Conservation (phyloP, 2,113 vertebrate genomes). For the Speoplatyrhinus poulsoni region DNA sequence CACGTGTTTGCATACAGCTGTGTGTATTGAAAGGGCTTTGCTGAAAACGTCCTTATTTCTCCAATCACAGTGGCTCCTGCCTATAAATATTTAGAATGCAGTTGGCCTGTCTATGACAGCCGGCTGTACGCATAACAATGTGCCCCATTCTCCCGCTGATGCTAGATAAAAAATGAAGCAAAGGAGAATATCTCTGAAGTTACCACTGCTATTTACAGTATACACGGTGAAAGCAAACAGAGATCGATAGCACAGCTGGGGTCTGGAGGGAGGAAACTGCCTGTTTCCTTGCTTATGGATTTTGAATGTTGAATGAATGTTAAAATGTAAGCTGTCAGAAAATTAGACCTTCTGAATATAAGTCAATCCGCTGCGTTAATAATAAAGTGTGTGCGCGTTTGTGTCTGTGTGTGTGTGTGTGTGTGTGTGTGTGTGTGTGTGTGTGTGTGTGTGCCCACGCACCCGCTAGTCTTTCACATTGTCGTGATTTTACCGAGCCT, state of each 20-base stretch:
- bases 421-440: neutral
- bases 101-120: conserved; percentile 10
- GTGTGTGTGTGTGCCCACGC: conserved; percentile 4
- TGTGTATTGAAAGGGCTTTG: neutral
- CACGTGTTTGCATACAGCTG: neutral
- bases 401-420: neutral
- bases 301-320: neutral
- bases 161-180: conserved; percentile 29
- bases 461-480: neutral
- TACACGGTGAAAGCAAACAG: conserved; percentile 21
- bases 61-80: conserved; percentile 15
- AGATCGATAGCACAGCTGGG: conserved; percentile 31
- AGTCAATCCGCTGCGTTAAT: neutral
- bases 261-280: conserved; percentile 3
- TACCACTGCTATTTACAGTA: conserved; percentile 41
- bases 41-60: neutral
- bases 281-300: conserved; percentile 4
- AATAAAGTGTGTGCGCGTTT: neutral
- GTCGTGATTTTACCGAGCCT: conserved; percentile 5
- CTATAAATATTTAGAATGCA: conserved; percentile 36
- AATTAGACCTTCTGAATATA: conserved; percentile 1
- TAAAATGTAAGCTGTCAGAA: neutral
- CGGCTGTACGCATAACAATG: conserved; percentile 11
- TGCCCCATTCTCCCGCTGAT: conserved; percentile 3
- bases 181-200: neutral